phyloP scores from a whole-genome alignment of 2,888 invertebrate genomes.

The Chaitophorus viminalis region DNA sequence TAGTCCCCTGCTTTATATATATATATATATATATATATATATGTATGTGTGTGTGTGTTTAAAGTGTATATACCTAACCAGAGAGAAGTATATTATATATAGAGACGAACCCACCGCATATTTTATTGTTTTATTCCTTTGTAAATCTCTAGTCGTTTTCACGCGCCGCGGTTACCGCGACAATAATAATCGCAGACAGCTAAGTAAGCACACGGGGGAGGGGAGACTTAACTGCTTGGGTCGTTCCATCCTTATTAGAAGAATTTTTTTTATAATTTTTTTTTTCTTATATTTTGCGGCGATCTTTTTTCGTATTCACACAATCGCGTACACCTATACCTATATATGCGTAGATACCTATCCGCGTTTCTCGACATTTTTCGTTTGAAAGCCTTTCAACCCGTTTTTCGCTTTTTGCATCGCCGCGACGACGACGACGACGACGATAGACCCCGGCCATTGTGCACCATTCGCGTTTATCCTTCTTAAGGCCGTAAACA shows the following conservation, averaged over 20 bases:
- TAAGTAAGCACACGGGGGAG: neutral
- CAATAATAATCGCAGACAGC: neutral
- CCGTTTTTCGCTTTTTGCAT: too few relatives aligned
- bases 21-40: too few relatives aligned
- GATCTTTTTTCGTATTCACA: neutral
- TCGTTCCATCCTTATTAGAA: neutral
- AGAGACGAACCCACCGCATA: neutral
- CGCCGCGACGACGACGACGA: neutral
- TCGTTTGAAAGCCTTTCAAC: neutral
- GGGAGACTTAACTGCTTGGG: neutral
- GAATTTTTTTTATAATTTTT: neutral
- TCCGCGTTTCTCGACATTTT: neutral
- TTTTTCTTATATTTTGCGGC: neutral
- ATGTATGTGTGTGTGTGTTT: too few relatives aligned
- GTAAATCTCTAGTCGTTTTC: neutral
- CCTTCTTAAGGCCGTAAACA: too few relatives aligned
- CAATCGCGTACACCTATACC: neutral
- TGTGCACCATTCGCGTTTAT: too few relatives aligned
- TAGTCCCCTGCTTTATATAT: too few relatives aligned
- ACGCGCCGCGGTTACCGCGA: neutral
- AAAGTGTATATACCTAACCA: too few relatives aligned
- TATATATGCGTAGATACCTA: too few relatives aligned
- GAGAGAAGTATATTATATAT: neutral
- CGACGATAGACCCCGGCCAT: too few relatives aligned
- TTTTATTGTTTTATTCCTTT: neutral